Base-by-base conservation (phyloP, 1,140 invertebrate species). In the Calliopsis andreniformis region DNA sequence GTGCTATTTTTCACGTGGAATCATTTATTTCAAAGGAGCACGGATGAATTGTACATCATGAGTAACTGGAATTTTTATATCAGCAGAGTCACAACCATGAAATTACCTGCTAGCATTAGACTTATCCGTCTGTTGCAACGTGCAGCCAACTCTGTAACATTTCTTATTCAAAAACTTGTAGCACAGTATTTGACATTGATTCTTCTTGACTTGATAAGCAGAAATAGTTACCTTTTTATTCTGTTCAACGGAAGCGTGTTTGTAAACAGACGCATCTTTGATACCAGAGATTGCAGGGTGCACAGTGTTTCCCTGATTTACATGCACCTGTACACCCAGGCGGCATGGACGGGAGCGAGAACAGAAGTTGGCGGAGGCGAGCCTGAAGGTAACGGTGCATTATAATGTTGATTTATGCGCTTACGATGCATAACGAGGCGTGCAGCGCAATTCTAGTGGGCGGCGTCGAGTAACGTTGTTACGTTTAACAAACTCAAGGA, bases 331-430 rank as follows among this genome's bases (percentile, higher is more conserved):
- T 59, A 45, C 35, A 53, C 23, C 45, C 43, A 20, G 32, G 47
- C 32, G 20, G 30, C 55, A 28, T 7, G 32, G 56, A 39, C 32
- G 25, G n/a, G 53, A 32, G 28, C 2, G 58, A 20, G 23, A 71
- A 71, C 75, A 77, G 68, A 77, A 77, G 30, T 77, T 77, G 23
- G 20, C 30, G 28, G 30, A 55, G 20, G 10, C 45, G 30, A 43
- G 42, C 14, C 39, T 20, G 58, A 53, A 77, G 58, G 67, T 71
- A 71, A 69, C 68, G 68, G 28, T 45, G 75, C 58, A 71, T 71
- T 62, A 71, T 77, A 77, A 77, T 55, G 68, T 77, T 77, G 75
- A 77, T 77, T 77, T 77, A 71, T 77, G 18, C 49, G 75, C 39
- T 77, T 77, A 77, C 49, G 30, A 77, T 77, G 75, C 49, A 56